phyloP scores from a whole-genome alignment of 2,888 invertebrate genomes.

The Gandaritis pyraliata region DNA sequence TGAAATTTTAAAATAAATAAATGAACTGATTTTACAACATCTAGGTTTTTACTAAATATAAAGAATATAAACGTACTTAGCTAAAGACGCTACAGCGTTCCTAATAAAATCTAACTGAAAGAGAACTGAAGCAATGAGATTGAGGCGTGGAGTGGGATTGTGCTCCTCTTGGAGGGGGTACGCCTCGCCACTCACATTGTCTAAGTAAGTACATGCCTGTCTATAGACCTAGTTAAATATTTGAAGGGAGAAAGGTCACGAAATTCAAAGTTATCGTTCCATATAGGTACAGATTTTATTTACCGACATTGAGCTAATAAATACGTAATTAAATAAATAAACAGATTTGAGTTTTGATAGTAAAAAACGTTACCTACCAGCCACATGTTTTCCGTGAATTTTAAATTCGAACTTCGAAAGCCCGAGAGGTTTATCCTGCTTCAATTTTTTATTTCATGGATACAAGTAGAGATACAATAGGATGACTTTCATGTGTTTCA shows the following conservation, averaged over 20 bases:
- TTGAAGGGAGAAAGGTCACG: conserved; percentile 26
- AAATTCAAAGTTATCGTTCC: conserved; percentile 32
- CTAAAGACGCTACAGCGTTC: conserved; percentile 12
- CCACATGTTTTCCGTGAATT: too few relatives aligned
- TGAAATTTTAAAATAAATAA: too few relatives aligned
- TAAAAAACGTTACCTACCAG: too few relatives aligned
- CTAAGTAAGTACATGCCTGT: conserved; percentile 25
- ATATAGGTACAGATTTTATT: too few relatives aligned
- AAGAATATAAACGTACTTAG: neutral
- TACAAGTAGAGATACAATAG: too few relatives aligned
- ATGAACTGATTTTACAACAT: too few relatives aligned
- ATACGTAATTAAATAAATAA: neutral
- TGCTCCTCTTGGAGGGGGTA: conserved; percentile 22
- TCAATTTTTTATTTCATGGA: too few relatives aligned
- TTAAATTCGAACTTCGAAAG: too few relatives aligned
- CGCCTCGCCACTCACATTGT: conserved; percentile 27
- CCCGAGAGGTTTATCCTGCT: too few relatives aligned
- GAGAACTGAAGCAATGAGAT: conserved; percentile 27
- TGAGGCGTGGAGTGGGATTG: conserved; percentile 30
- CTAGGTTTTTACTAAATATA: too few relatives aligned
- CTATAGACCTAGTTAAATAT: conserved; percentile 31
- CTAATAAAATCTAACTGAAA: conserved; percentile 29
- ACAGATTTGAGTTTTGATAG: neutral
- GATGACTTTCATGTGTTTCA: too few relatives aligned
- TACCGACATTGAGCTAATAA: conserved; percentile 25